Conservation (phyloP, 2,888 invertebrate species). For the Branchipolynoe longqiensis region DNA sequence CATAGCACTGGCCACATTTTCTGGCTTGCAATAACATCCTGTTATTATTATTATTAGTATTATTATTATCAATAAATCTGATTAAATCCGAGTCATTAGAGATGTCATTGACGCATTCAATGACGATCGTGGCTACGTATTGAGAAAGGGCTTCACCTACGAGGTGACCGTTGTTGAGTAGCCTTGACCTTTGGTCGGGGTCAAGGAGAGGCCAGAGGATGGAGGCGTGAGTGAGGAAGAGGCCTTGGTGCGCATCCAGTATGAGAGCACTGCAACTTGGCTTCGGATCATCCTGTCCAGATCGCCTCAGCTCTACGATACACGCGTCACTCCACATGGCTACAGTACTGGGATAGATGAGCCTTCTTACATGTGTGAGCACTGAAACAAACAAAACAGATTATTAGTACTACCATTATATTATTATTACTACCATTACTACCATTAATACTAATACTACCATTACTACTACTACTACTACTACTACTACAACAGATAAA, state of each 20-base stretch:
- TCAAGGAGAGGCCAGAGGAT: constrained; percentile 54
- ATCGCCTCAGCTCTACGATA: background rate
- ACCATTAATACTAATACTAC: too few species aligned
- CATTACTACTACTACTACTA: too few species aligned
- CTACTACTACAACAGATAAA: too few species aligned
- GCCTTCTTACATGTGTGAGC: too few species aligned
- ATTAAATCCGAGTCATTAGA: background rate
- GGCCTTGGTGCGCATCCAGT: constrained; percentile 52
- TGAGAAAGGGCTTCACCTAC: background rate
- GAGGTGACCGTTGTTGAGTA: background rate
- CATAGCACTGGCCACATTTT: background rate
- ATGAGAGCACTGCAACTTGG: constrained; percentile 64
- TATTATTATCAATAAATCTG: background rate
- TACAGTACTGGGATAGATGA: too few species aligned
- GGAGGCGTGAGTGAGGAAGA: constrained; percentile 62
- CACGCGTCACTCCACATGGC: constrained; percentile 18
- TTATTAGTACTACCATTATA: too few species aligned
- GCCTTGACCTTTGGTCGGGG: constrained; percentile 7
- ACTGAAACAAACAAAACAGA: too few species aligned
- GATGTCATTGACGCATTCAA: background rate
- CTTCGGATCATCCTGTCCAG: background rate
- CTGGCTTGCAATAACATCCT: background rate
- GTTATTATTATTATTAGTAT: background rate
- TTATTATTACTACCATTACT: too few species aligned
- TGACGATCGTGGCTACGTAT: background rate